These are phyloP conservation scores for Fragum whitleyi DNA, from an alignment of 2,888 invertebrate species.

Conservation along the genomic window DNA sequence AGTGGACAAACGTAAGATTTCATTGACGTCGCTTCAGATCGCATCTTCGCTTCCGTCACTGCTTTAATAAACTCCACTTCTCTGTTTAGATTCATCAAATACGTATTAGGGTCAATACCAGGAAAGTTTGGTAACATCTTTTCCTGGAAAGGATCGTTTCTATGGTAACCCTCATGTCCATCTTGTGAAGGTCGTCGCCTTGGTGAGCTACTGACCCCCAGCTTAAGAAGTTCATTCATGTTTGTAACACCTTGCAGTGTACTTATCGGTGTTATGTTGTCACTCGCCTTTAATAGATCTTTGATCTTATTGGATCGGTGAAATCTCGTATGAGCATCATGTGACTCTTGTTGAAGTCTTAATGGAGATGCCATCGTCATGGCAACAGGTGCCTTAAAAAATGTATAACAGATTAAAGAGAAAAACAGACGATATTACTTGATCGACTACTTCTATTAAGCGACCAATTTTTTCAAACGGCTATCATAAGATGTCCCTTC, in stretches of 20 bases:
- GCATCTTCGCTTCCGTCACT: slow-evolving; percentile 33
- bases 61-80: slow-evolving; percentile 43
- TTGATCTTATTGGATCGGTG: slow-evolving; percentile 20
- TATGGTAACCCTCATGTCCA: neutral
- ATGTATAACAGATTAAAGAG: neutral
- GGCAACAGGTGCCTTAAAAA: neutral
- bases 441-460: too few relatives aligned
- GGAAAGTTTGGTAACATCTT: neutral
- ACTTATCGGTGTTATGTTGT: neutral
- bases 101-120: neutral
- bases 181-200: neutral
- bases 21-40: neutral
- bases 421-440: too few relatives aligned
- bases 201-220: neutral
- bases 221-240: neutral
- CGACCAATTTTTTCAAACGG: too few relatives aligned
- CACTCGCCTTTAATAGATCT: slow-evolving; percentile 13
- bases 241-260: neutral
- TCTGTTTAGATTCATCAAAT: slow-evolving; percentile 1
- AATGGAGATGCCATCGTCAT: neutral
- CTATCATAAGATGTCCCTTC: too few relatives aligned
- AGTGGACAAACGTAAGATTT: slow-evolving; percentile 29
- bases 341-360: neutral
- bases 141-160: neutral
- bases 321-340: neutral